These are phyloP conservation scores for Takifugu flavidus DNA, from an alignment of 2,113 vertebrate species.

Conservation along the genomic window DNA sequence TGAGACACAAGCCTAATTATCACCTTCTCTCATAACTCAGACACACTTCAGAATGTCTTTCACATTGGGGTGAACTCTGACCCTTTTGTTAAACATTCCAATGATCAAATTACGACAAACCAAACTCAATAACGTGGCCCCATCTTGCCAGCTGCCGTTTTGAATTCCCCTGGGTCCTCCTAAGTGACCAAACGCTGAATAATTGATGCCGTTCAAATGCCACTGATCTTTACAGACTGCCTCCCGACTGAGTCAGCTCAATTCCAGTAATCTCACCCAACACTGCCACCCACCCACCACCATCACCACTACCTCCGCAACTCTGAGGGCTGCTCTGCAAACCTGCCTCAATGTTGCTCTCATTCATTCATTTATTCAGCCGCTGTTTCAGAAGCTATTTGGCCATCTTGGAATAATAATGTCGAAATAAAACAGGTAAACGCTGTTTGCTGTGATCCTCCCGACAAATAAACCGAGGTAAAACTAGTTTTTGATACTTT, in stretches of 20 bases:
- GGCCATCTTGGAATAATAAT: too few species aligned
- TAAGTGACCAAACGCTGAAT: slow-evolving; percentile 65
- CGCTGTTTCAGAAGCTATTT: too few species aligned
- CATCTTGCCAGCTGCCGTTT: slow-evolving; percentile 51
- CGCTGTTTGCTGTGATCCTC: slow-evolving; percentile 1
- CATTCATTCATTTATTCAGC: too few species aligned
- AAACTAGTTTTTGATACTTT: background rate
- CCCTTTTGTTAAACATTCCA: slow-evolving; percentile 19
- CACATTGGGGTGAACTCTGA: background rate
- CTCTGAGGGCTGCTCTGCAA: slow-evolving; percentile 9
- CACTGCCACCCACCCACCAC: background rate
- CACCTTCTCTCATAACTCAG: background rate
- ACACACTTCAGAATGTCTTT: slow-evolving; percentile 4
- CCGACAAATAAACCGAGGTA: background rate
- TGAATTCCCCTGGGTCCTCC: slow-evolving; percentile 42
- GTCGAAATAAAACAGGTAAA: background rate
- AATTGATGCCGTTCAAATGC: slow-evolving; percentile 58
- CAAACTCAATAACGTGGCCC: slow-evolving; percentile 42
- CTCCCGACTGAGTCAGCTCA: slow-evolving; percentile 49
- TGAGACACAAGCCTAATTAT: slow-evolving; percentile 44
- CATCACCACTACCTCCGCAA: slow-evolving; percentile 1
- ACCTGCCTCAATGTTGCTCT: too few species aligned
- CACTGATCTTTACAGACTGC: slow-evolving; percentile 47
- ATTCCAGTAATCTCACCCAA: slow-evolving; percentile 31
- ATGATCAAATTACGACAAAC: slow-evolving; percentile 43